phyloP scores from a whole-genome alignment of 2,113 vertebrate species.

The Sinocyclocheilus anshuiensis region DNA sequence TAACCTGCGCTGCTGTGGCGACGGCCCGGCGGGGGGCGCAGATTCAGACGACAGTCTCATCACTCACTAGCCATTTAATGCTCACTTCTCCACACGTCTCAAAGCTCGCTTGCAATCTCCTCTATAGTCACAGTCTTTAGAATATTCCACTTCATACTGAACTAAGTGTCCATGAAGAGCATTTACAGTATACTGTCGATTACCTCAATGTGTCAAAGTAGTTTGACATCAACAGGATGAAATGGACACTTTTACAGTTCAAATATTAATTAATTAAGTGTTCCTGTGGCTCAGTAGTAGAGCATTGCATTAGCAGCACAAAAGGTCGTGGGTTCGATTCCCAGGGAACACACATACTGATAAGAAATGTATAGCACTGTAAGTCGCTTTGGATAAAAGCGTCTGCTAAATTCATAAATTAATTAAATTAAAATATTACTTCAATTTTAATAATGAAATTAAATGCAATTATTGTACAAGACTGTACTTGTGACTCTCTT shows the following conservation, averaged over 20 bases:
- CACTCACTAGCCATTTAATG: slow-evolving; percentile 14
- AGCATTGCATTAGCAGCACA: too few relatives aligned
- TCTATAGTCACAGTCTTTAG: background rate
- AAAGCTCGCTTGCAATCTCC: background rate
- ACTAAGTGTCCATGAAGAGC: background rate
- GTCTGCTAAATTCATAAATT: too few relatives aligned
- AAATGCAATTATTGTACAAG: background rate
- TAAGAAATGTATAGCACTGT: too few relatives aligned
- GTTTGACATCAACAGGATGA: background rate
- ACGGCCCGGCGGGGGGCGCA: background rate
- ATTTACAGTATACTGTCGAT: background rate
- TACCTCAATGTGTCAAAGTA: background rate
- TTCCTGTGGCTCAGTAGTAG: too few relatives aligned
- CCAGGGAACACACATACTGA: too few relatives aligned
- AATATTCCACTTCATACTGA: background rate
- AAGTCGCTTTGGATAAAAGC: too few relatives aligned
- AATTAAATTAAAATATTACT: too few relatives aligned
- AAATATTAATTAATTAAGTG: too few relatives aligned
- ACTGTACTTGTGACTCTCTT: background rate
- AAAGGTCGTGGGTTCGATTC: too few relatives aligned
- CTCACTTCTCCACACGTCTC: background rate
- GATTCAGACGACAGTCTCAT: background rate
- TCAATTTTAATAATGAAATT: background rate
- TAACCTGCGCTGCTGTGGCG: background rate
- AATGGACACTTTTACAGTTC: background rate